Evolutionary conservation across 2,113 vertebrate species (phyloP), one percentile per base, ranked within the genome.

Genomic region (Tragelaphus scriptus): DNA sequence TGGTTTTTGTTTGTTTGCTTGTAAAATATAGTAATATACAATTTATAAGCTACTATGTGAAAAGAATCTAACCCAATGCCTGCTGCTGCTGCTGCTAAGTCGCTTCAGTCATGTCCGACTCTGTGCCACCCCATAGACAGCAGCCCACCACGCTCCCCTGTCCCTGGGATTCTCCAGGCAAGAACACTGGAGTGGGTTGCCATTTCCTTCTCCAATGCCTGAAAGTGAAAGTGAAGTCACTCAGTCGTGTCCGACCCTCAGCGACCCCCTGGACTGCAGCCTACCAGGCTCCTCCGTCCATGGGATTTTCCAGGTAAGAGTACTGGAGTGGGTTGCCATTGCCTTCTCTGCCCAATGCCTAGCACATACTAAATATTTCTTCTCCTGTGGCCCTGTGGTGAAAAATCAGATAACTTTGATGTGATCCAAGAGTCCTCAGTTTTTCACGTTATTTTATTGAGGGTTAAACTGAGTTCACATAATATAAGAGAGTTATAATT

Each of bases 381-480:
- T 91, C 10, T 87, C 21, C 80, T 94, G 14, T 58, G 19, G 47
- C 16, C 40, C 53, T 79, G 16, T n/a, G 23, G 17, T 81, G 21
- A 82, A 95, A 94, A 49, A 23, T 36, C 56, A 19, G 61, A 26
- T 79, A 53, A 40, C 36, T 58, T 75, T n/a, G 17, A 2, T 59
- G 25, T 44, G 55, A 40, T 56, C 25, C 55, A 56, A 84, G 21
- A 94, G 36, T 19, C 16, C 30, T 95, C 7, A 6, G 16, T 8
- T 81, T 94, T 91, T 91, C 23, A 86, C 10, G 25, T 85, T 23
- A 77, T 85, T 93, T 51, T 89, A 56, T 49, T 89, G 32, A 94
- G 3, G 61, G 26, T 88, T 82, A 93, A 96, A 49, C 44, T 94
- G 90, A 85, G n/a, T 94, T 85, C 88, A 61, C 21, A 90, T 80